Percentiles rank a stretch among this genome's conserved stretches.
These are phyloP conservation scores for Zaprionus capensis DNA, from an alignment of 1,140 invertebrate species.

Conservation along the genomic window DNA sequence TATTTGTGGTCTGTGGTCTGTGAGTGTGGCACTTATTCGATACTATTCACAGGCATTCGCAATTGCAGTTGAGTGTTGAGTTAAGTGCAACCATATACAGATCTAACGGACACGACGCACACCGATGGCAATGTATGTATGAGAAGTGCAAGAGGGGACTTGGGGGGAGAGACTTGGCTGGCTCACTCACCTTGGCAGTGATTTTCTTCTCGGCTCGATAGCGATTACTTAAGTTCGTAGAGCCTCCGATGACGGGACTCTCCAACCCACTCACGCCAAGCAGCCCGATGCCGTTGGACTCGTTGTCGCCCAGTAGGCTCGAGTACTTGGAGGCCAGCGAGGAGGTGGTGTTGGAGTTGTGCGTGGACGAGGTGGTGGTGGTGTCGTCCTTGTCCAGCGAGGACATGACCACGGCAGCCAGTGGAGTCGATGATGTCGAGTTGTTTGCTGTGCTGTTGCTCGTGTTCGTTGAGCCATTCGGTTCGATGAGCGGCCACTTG, in stretches of 20 bases:
- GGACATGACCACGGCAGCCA: conserved; percentile 74
- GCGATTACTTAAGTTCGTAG: conserved; percentile 76
- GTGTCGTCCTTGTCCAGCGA: conserved; percentile 78
- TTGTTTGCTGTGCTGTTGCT: conserved; percentile 81
- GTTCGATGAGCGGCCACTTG: conserved; percentile 82
- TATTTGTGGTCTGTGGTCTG: neutral
- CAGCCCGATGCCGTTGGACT: conserved; percentile 65
- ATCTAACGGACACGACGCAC: conserved; percentile 20
- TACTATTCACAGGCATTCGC: conserved; percentile 5
- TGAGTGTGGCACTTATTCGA: conserved; percentile 8
- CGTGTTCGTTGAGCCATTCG: conserved; percentile 74
- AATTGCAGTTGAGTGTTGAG: conserved; percentile 15
- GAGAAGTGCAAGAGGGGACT: conserved; percentile 12
- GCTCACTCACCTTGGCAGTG: conserved; percentile 82
- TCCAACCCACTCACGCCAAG: conserved; percentile 53
- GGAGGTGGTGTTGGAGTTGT: conserved; percentile 79
- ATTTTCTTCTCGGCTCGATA: conserved; percentile 84
- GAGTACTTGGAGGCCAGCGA: conserved; percentile 80
- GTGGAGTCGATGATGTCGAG: conserved; percentile 75
- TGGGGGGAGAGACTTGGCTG: neutral
- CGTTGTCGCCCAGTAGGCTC: conserved; percentile 76
- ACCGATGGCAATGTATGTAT: conserved; percentile 2
- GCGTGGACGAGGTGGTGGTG: conserved; percentile 72
- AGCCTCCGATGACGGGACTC: conserved; percentile 61
- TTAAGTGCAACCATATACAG: conserved; percentile 12